These are phyloP conservation scores for Lamellibrachia columna DNA, from an alignment of 2,888 invertebrate genomes.

Conservation along the genomic window DNA sequence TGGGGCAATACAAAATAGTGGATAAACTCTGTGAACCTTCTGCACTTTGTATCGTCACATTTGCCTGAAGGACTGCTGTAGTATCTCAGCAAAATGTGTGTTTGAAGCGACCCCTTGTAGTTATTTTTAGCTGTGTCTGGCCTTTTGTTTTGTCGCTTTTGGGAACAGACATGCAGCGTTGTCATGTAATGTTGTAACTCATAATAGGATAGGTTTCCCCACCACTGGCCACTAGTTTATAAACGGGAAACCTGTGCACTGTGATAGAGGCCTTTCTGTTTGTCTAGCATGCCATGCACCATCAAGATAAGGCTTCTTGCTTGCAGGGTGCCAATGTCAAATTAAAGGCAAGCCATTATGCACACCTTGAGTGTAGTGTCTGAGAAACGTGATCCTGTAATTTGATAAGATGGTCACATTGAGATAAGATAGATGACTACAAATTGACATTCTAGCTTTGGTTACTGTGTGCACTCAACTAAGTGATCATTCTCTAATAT, in stretches of 20 bases:
- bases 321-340: background rate
- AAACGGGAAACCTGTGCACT: background rate
- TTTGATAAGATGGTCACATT: background rate
- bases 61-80: background rate
- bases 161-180: background rate
- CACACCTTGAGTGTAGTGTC: background rate
- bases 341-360: background rate
- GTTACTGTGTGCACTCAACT: background rate
- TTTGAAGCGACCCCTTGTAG: background rate
- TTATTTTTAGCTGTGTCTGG: background rate
- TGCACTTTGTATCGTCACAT: background rate
- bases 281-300: background rate
- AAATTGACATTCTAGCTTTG: background rate
- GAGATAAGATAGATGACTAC: background rate
- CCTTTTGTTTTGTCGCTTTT: background rate
- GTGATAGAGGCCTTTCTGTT: background rate
- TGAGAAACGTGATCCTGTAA: background rate
- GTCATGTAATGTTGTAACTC: constrained; percentile 11
- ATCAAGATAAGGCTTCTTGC: background rate
- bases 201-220: background rate
- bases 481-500: background rate
- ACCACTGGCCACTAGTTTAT: background rate
- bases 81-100: background rate
- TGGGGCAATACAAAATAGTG: background rate
- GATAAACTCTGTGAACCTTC: background rate